These are phyloP conservation scores for Sitobion miscanthi DNA, from an alignment of 1,140 invertebrate species.

Conservation along the genomic window DNA sequence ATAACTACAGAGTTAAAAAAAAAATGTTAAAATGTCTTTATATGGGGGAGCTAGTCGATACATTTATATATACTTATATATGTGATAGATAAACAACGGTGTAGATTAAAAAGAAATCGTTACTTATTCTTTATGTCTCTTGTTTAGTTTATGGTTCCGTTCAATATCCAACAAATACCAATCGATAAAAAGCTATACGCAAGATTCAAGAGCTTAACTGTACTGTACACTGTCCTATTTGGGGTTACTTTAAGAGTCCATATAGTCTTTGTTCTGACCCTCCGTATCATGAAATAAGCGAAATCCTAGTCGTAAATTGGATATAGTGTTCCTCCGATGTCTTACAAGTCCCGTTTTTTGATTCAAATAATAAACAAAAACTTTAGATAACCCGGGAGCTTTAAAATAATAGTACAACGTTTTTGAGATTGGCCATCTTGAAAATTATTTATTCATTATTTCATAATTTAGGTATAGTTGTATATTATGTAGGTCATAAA, in stretches of 20 bases:
- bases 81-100: not conserved
- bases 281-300: not conserved
- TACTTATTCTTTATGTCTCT: not conserved
- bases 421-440: not conserved
- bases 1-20: not conserved
- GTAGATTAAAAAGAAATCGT: not conserved
- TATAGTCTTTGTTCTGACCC: conserved; percentile 37
- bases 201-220: conserved; percentile 21
- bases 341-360: not conserved
- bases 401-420: not conserved
- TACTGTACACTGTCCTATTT: not conserved
- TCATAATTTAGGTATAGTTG: not conserved
- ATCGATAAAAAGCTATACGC: conserved; percentile 49
- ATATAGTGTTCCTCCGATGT: conserved; percentile 15
- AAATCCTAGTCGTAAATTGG: conserved; percentile 41
- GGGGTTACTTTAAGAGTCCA: conserved; percentile 27
- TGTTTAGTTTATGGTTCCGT: not conserved
- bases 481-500: not conserved
- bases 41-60: not conserved
- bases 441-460: conserved; percentile 15
- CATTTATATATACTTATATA: too few relatives aligned
- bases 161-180: not conserved
- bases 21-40: not conserved
- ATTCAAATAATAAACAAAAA: conserved; percentile 3
- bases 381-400: not conserved